phyloP scores from a whole-genome alignment of 2,797 vertebrate genomes.

The Sparidentex hasta region DNA sequence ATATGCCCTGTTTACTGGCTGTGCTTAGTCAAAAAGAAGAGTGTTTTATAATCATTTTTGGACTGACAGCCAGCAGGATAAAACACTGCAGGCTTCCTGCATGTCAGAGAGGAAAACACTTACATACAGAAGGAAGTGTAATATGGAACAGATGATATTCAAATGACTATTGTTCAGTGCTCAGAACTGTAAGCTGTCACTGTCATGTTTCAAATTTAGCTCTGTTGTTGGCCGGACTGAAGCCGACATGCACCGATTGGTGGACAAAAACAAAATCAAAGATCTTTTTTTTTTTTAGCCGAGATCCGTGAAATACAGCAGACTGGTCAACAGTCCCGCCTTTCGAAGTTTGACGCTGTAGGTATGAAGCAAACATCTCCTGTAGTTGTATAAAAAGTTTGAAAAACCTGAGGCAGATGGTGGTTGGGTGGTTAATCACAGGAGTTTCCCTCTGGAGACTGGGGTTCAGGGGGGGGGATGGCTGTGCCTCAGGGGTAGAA shows the following conservation, averaged over 20 bases:
- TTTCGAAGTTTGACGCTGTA: too few relatives aligned
- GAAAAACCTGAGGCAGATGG: too few relatives aligned
- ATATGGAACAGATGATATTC: not conserved
- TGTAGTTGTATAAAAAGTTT: too few relatives aligned
- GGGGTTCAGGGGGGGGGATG: too few relatives aligned
- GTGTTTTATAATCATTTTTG: constrained; percentile 28
- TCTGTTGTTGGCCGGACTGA: constrained; percentile 6
- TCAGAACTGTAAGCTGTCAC: not conserved
- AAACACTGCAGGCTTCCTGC: constrained; percentile 28
- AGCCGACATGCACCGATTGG: constrained; percentile 22
- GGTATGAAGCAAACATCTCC: too few relatives aligned
- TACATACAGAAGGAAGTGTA: constrained; percentile 13
- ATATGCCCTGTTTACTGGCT: constrained; percentile 62
- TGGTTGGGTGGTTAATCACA: too few relatives aligned
- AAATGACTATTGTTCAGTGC: not conserved
- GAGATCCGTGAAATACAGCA: too few relatives aligned
- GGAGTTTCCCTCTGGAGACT: too few relatives aligned
- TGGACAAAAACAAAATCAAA: not conserved
- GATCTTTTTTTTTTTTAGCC: not conserved
- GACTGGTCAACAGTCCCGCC: too few relatives aligned
- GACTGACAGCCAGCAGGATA: constrained; percentile 19
- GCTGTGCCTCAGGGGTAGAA: too few relatives aligned
- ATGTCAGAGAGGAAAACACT: constrained; percentile 20
- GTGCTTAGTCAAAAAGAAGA: constrained; percentile 60
- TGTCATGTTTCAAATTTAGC: constrained; percentile 9